These are phyloP conservation scores for Pasiphila rectangulata DNA, from an alignment of 2,888 invertebrate species.

Conservation along the genomic window DNA sequence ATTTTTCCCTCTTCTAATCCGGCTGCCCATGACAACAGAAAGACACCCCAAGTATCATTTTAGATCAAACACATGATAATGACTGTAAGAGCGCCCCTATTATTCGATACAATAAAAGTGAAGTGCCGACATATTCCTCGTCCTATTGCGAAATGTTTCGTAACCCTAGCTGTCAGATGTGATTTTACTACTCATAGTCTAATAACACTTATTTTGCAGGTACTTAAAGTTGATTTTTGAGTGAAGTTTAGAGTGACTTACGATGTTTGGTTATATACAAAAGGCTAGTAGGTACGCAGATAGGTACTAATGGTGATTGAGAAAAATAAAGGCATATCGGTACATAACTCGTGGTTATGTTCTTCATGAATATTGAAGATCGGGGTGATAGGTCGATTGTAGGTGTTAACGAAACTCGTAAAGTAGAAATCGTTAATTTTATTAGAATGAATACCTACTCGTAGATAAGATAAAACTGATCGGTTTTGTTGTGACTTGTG, in stretches of 20 bases:
- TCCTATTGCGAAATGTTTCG: conserved; percentile 67
- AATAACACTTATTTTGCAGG: conserved; percentile 27
- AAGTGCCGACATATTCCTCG: conserved; percentile 80
- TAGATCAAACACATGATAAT: conserved; percentile 81
- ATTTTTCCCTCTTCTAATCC: conserved; percentile 28
- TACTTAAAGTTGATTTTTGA: conserved; percentile 36
- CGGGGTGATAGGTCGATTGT: conserved; percentile 70
- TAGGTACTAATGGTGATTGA: conserved; percentile 80
- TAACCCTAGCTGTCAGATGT: conserved; percentile 49
- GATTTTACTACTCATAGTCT: conserved; percentile 28
- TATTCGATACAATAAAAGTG: conserved; percentile 81
- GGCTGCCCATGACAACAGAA: conserved; percentile 42
- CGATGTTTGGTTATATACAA: conserved; percentile 50
- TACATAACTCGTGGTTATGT: conserved; percentile 76
- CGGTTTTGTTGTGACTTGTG: no score
- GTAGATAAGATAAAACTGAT: no score
- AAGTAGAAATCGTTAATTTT: conserved; percentile 43
- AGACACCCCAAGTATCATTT: conserved; percentile 74
- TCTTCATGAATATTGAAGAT: conserved; percentile 80
- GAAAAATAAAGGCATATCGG: conserved; percentile 71
- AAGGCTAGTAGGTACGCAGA: conserved; percentile 71
- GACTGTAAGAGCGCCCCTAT: conserved; percentile 79
- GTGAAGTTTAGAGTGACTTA: conserved; percentile 32
- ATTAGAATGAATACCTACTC: no score
- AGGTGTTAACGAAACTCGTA: conserved; percentile 59